phyloP scores from a whole-genome alignment of 2,113 vertebrate species.

The Taurulus bubalis region DNA sequence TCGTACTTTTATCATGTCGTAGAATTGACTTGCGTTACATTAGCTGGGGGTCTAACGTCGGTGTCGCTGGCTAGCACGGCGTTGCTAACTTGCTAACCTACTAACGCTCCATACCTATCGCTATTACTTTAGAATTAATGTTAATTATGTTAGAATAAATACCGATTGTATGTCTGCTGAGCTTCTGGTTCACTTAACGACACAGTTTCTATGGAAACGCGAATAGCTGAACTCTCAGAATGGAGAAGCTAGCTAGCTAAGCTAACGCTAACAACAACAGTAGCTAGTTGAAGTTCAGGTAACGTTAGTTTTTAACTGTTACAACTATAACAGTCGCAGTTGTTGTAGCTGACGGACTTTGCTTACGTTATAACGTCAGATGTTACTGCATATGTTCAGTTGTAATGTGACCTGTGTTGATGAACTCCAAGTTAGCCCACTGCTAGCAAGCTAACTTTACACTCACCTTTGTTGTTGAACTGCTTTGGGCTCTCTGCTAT shows the following conservation, averaged over 20 bases:
- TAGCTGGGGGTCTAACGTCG: neutral
- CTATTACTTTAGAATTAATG: neutral
- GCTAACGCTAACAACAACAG: conserved; percentile 34
- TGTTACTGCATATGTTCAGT: neutral
- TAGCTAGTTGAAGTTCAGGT: neutral
- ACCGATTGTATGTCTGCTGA: rapidly evolving
- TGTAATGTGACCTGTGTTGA: neutral
- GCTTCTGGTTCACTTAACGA: rapidly evolving
- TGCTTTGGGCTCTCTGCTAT: too few relatives aligned
- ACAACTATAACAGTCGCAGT: neutral
- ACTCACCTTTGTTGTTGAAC: neutral
- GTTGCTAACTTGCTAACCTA: conserved; percentile 37
- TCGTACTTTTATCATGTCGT: neutral
- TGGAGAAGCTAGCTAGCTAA: conserved; percentile 3
- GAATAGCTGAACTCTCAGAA: neutral
- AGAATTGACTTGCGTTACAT: neutral
- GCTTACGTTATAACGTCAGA: too few relatives aligned
- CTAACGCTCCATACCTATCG: neutral
- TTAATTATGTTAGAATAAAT: too few relatives aligned
- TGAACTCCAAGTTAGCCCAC: neutral
- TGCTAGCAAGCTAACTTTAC: neutral
- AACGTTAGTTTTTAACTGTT: neutral
- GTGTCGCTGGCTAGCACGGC: conserved; percentile 28
- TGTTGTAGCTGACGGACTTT: neutral
- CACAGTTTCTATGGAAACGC: rapidly evolving